Evolutionary conservation across 2,888 invertebrate genomes (phyloP).

Genomic region (Folsomia candida): DNA sequence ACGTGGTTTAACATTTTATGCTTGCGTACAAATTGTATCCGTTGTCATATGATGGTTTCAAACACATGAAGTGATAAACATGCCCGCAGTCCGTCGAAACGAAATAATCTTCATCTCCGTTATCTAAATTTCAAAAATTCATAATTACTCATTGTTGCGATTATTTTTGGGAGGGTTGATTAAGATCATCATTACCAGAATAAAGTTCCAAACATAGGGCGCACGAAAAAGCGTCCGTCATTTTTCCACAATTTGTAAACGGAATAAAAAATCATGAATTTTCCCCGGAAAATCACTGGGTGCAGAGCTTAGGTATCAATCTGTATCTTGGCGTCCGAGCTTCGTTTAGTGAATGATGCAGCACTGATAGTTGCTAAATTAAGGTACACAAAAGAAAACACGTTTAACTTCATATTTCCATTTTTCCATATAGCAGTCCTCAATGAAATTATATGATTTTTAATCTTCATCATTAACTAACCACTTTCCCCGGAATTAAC

Average conservation of each 20-base stretch:
- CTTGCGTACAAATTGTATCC: constrained; percentile 45
- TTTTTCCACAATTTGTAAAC: not conserved
- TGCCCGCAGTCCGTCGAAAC: constrained; percentile 48
- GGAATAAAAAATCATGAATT: not conserved
- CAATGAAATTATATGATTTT: too few relatives aligned
- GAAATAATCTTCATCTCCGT: constrained; percentile 42
- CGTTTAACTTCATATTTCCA: too few relatives aligned
- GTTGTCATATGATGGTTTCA: constrained; percentile 40
- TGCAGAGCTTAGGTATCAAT: not conserved
- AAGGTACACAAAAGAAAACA: too few relatives aligned
- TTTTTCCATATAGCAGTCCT: too few relatives aligned
- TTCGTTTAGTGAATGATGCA: not conserved
- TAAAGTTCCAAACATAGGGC: constrained; percentile 44
- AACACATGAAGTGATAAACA: constrained; percentile 41
- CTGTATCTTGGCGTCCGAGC: not conserved
- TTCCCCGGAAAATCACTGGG: not conserved
- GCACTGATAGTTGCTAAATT: too few relatives aligned
- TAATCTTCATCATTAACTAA: too few relatives aligned
- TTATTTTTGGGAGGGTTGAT: too few relatives aligned
- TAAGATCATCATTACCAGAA: too few relatives aligned
- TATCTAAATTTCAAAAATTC: too few relatives aligned
- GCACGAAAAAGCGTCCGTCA: constrained; percentile 36
- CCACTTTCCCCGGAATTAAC: too few relatives aligned
- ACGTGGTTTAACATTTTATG: not conserved
- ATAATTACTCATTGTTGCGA: too few relatives aligned